Base-by-base conservation (phyloP, 2,888 invertebrate genomes). In the Oxytorus armatus region DNA sequence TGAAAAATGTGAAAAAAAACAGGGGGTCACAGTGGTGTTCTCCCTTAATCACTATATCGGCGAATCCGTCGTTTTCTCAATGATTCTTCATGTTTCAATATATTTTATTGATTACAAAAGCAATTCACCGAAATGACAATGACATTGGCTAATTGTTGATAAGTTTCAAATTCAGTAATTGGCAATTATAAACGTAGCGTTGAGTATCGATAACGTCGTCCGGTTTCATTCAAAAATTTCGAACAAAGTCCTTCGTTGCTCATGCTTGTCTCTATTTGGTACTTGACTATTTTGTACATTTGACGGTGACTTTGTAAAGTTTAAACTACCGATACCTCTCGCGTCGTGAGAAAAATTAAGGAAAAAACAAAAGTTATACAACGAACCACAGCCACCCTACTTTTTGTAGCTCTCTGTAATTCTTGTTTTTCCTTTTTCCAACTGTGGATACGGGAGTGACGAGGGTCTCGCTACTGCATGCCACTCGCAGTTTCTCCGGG, bases 381-480 rank as follows among this genome's bases (percentile, higher is more conserved):
- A 0, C 16, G 21, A 10, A 21, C 11, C 33, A 42, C n/a, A n/a
- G n/a, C n/a, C n/a, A 16, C 42, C n/a, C 16, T 7, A 29, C 14
- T 57, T 55, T 69, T 53, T 14, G 2, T 25, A 0, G 2, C 3
- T 55, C 16, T 16, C 49, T 47, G 16, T 49, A 14, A 10, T 14
- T 18, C 18, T 36, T 11, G 36, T 57, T 47, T 39, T 14, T 25
- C 3, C 5, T 16, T 25, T 29, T 59, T 39, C 14, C 29, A 16
- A 33, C 44, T n/a, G 66, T 23, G 39, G 55, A 14, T 39, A n/a
- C 47, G 29, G 42, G 21, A 72, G 57, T 65, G 44, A 72, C 70
- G 66, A 73, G 36, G 44, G 44, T 78, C 66, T 66, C 33, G 59
- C 36, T 66, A 21, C 59, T 51, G 47, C 70, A 66, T 18, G 66